Evolutionary conservation across 2,113 vertebrate species (phyloP), one percentile per base, ranked within the genome.

Genomic region (Ailuropoda melanoleuca): DNA sequence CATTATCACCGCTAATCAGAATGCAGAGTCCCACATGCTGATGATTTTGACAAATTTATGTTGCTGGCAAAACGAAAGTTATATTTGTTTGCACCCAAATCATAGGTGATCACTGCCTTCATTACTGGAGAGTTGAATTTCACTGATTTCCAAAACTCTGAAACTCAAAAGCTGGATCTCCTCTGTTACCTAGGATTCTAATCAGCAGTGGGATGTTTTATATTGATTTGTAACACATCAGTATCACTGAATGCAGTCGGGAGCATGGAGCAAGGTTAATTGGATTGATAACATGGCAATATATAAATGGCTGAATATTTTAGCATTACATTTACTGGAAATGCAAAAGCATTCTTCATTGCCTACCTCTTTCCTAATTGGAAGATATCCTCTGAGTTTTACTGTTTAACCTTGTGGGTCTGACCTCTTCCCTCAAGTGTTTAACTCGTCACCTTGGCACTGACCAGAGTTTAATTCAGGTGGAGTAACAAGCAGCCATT

Each of bases 221-320:
- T 66, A 21, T 74, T 68, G 55, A 72, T 89, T 37, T 81, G 70
- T 37, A 90, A 56, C 72, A 55, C n/a, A 75, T 43, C 64, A 24
- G n/a, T 48, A 55, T 56, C 24, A 4, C n/a, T 11, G 72, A 85
- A 86, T 7, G 8, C 9, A 15, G 55, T 15, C 24, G 74, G 93
- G 80, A 82, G 75, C 88, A 72, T 9, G 56, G 93, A 58, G 64
- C 84, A 96, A 97, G 94, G 95, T 97, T 97, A 98, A 97, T 85
- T 97, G 96, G 88, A 95, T 94, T 93, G 97, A 96, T 95, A 96
- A 89, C 74, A 92, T 92, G 72, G 95, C 97, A 97, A 77, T 95
- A 96, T 95, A 90, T 78, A 98, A 97, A 92, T 94, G 96, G 95
- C 90, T 96, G 87, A 93, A 93, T 96, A 94, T 97, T 96, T 97